Base-by-base conservation (phyloP, 2,888 invertebrate genomes). In the Digitonthophagus gazella region DNA sequence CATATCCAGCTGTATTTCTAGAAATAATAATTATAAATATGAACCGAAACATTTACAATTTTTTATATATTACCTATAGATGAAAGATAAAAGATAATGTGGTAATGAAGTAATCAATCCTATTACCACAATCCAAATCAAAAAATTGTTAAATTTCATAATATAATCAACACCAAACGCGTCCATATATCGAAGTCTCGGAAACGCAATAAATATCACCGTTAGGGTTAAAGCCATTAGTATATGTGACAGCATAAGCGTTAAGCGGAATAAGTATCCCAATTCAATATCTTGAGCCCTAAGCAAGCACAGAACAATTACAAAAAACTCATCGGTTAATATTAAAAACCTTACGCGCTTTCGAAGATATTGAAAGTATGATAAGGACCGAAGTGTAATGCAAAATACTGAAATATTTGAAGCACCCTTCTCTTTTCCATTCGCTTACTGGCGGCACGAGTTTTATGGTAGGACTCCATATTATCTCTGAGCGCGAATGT, bases 401-500 rank as follows among this genome's bases (percentile, higher is more conserved):
- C 28, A 11, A 44, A 6, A 44, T 44, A 44, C 11, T 44, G 28
- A 44, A 44, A 8, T 8, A 44, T 11, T 8, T 44, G 8, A 8
- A 6, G 28, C 6, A 44, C 28, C 11, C 3, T 44, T 11, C 28
- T 44, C 28, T 11, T 44, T 44, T 6, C 8, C 28, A 44, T 11
- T 8, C 6, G 8, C 11, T 44, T 44, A 1, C 8, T 44, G 1
- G 28, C 11, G 6, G 11, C 28, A 44, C 11, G 11, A 44, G 28
- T 61, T 19, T 61, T 61, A n/a, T 18, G 5, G 18, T 61, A 61
- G n/a, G 18, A 61, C 8, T 19, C 16, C 19, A 20, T 18, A 2
- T 61, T 18, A 2, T 61, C 19, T 61, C 61, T 61, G n/a, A 61
- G 61, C 6, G 61, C 18, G n/a, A 61, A 61, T 8, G 14, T 8